These are phyloP conservation scores for Enteromius argenteus DNA, from an alignment of 2,797 vertebrate species.

Conservation along the genomic window DNA sequence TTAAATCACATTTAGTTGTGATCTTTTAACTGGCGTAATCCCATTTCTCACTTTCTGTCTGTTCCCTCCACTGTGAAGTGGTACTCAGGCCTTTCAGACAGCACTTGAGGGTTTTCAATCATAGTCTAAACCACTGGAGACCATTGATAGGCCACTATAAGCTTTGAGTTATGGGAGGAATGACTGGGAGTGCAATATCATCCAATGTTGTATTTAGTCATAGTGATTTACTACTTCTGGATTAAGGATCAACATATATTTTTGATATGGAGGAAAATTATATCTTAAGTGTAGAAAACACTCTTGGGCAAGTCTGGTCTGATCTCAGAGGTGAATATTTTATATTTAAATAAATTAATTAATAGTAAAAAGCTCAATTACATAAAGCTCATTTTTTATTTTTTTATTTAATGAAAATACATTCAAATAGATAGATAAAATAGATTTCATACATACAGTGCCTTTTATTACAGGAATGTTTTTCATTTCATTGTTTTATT, in stretches of 20 bases:
- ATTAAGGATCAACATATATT: not conserved
- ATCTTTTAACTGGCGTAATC: constrained; percentile 5
- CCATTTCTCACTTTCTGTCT: not conserved
- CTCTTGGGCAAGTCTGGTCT: not conserved
- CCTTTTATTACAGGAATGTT: not conserved
- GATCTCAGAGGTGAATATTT: not conserved
- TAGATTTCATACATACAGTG: not conserved
- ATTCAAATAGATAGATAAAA: not conserved
- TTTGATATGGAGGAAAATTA: not conserved
- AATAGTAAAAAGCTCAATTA: not conserved
- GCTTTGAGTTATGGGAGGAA: not conserved
- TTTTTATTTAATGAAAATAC: not conserved
- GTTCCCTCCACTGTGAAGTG: not conserved
- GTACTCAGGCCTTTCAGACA: constrained; percentile 8
- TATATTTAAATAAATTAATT: not conserved
- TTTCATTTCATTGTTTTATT: not conserved
- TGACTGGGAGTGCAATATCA: not conserved
- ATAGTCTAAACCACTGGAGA: not conserved
- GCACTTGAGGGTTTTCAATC: constrained; percentile 1
- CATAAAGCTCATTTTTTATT: not conserved
- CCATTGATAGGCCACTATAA: not conserved
- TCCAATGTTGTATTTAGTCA: constrained; percentile 2
- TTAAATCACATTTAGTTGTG: not conserved
- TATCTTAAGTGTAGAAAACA: not conserved
- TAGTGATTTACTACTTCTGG: not conserved